Evolutionary conservation across 2,797 vertebrate genomes (phyloP), one percentile per base, ranked within the genome.

Genomic region (Cichlasoma orientale): DNA sequence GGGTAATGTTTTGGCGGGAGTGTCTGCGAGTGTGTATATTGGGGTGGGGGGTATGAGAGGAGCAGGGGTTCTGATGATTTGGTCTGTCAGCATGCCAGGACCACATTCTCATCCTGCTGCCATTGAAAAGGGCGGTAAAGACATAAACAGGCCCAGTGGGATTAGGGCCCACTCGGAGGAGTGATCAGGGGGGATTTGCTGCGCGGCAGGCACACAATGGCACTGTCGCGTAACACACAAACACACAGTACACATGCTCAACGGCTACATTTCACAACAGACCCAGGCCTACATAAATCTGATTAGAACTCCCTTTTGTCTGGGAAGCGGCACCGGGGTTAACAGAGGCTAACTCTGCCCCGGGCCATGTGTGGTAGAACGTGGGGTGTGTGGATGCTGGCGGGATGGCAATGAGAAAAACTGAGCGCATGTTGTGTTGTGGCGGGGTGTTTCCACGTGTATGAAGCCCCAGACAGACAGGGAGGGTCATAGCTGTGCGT

Each of bases 111-210:
- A 91, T 74, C 83, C 87, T 90, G 84, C 82, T 85, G 83, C 86
- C 36, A 66, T 80, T 91, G 86, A 94, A 93, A 92, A 70, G 82
- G 88, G 80, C 36, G 18, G 88, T 77, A 94, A 95, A 93, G 93
- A 94, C 87, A 94, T 95, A 92, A 95, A 95, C 93, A 93, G 81
- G 81, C 80, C 85, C 79, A 85, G 90, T 86, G 86, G 93, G 95
- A 95, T 95, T 95, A 96, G 84, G 84, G 79, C 77, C 89, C 92
- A 92, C 90, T 92, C 89, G 61, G 90, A 92, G 87, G 83, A 93
- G 90, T 94, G 93, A 95, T 94, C 93, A 93, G 82, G 76, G 94
- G 94, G 95, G 94, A 95, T 96, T 96, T 95, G 90, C 88, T 86
- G 86, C 89, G 90, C 81, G 75, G 77, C 81, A 83, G 89, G 90